These are phyloP conservation scores for Lagorchestes hirsutus DNA, from an alignment of 2,797 vertebrate genomes.

Conservation along the genomic window DNA sequence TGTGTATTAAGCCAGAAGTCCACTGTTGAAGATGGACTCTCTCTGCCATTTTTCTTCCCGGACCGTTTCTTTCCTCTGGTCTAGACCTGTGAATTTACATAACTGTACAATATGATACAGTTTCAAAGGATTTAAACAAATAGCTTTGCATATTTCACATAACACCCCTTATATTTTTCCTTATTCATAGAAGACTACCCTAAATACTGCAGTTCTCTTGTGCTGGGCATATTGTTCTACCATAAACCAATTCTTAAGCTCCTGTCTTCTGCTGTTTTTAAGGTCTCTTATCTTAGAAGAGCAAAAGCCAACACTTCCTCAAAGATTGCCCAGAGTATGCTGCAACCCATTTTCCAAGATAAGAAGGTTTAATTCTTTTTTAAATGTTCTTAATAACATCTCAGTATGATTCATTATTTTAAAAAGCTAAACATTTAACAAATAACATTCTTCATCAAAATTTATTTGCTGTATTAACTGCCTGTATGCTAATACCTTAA, in stretches of 20 bases:
- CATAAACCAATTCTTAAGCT: constrained; percentile 43
- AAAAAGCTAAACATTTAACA: constrained; percentile 48
- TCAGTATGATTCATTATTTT: constrained; percentile 1
- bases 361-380: constrained; percentile 32
- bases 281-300: constrained; percentile 66
- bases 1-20: neutral
- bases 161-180: neutral
- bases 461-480: constrained; percentile 22
- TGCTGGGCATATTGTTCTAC: constrained; percentile 20
- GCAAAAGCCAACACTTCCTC: constrained; percentile 65
- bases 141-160: neutral
- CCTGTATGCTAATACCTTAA: neutral
- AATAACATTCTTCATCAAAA: neutral
- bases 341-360: constrained; percentile 7
- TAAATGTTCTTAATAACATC: neutral
- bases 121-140: neutral
- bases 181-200: constrained; percentile 20
- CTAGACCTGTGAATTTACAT: neutral
- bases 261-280: neutral
- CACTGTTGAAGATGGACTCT: neutral
- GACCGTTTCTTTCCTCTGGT: neutral
- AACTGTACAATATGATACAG: neutral
- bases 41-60: constrained; percentile 4
- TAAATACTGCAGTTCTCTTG: constrained; percentile 7
- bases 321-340: constrained; percentile 28